Conservation (phyloP, 2,888 invertebrate genomes). For the Cepaea hortensis region DNA sequence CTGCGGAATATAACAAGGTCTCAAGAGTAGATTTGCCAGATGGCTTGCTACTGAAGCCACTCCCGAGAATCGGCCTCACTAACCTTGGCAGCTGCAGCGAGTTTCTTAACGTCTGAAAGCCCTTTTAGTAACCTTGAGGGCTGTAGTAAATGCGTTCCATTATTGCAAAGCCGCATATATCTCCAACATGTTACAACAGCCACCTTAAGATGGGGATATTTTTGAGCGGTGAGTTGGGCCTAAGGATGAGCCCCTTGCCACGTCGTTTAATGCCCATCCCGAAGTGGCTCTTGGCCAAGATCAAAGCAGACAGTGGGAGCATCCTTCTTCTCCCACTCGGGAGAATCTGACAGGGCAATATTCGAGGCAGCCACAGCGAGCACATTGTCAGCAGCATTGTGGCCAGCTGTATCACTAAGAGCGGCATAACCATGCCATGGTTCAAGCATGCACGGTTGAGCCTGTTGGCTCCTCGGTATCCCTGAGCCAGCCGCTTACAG, state of each 20-base stretch:
- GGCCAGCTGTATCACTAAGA: background rate
- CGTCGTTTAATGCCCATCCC: too few species aligned
- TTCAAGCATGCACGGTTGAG: too few species aligned
- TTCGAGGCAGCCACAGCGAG: background rate
- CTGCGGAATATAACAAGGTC: background rate
- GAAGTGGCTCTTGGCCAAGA: too few species aligned
- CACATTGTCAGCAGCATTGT: background rate
- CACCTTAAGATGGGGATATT: too few species aligned
- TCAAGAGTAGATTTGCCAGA: background rate
- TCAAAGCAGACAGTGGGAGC: background rate
- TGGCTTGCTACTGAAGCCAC: background rate
- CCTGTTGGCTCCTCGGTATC: background rate
- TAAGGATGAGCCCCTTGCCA: too few species aligned
- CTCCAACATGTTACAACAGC: too few species aligned
- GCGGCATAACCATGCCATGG: background rate
- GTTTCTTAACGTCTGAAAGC: background rate
- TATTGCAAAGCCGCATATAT: too few species aligned
- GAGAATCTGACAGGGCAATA: background rate
- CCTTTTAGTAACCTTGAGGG: too few species aligned
- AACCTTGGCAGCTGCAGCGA: background rate
- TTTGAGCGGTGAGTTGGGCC: too few species aligned
- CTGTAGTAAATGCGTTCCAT: background rate
- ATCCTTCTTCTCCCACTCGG: background rate
- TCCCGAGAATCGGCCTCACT: background rate
- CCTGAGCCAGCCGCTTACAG: background rate